A percentile compares a stretch with the other conserved stretches of the same genome.
These are phyloP conservation scores for Bradysia coprophila DNA, from an alignment of 1,140 invertebrate species.

Conservation along the genomic window DNA sequence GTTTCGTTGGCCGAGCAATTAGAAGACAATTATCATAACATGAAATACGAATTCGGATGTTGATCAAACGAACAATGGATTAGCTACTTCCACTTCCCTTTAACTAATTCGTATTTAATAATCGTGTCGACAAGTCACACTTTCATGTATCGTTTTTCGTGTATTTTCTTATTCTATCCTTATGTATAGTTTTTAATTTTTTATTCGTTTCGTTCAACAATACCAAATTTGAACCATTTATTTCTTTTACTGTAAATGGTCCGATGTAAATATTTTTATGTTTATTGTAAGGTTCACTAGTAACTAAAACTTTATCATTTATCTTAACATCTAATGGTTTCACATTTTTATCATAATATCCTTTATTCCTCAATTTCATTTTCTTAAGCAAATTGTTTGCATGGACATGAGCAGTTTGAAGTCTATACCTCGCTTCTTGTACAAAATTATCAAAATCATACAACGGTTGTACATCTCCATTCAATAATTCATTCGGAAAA, in stretches of 20 bases:
- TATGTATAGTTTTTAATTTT: neutral
- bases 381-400: neutral
- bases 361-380: neutral
- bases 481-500: neutral
- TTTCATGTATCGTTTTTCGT: no score
- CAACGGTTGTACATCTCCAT: slow-evolving; percentile 4
- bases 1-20: no score
- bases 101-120: no score
- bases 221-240: neutral
- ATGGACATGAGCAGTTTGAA: slow-evolving; percentile 3
- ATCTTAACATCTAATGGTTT: neutral
- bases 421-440: slow-evolving; percentile 6
- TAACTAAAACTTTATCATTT: neutral
- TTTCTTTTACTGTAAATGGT: neutral
- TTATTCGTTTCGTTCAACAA: neutral
- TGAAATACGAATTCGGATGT: no score
- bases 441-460: slow-evolving; percentile 6
- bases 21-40: no score
- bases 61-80: no score
- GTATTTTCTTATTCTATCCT: neutral
- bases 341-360: neutral
- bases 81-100: no score
- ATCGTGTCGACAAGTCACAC: no score
- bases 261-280: neutral
- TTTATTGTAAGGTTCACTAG: neutral